Conservation (phyloP, 2,888 invertebrate species). For the Keiferia lycopersicella region DNA sequence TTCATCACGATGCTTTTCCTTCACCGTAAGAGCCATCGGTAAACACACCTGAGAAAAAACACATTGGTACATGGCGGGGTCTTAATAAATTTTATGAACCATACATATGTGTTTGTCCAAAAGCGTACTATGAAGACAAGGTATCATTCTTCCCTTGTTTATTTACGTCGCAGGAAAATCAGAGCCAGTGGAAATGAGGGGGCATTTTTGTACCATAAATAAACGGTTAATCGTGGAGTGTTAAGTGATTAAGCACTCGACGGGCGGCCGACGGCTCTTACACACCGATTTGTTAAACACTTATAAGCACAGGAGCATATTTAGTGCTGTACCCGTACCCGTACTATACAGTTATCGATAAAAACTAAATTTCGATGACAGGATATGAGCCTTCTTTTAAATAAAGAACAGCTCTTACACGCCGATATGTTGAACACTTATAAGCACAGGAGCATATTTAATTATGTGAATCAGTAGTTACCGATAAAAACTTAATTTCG, state of each 20-base stretch:
- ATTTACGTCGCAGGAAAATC: slow-evolving; percentile 1
- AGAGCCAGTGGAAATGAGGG: slow-evolving; percentile 27
- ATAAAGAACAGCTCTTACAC: slow-evolving; percentile 71
- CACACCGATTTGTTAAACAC: slow-evolving; percentile 75
- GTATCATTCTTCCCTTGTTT: not conserved
- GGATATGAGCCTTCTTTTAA: too few relatives aligned
- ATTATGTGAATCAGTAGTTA: not conserved
- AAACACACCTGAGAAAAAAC: too few relatives aligned
- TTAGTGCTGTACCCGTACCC: slow-evolving; percentile 42
- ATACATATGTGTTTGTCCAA: not conserved
- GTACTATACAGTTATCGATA: slow-evolving; percentile 35
- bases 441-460: slow-evolving; percentile 44
- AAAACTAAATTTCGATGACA: not conserved
- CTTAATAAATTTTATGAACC: too few relatives aligned
- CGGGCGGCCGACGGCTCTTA: slow-evolving; percentile 71
- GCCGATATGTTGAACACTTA: slow-evolving; percentile 74
- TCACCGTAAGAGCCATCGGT: too few relatives aligned
- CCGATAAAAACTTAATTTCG: not conserved
- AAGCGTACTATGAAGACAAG: not conserved
- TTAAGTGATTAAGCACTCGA: slow-evolving; percentile 79
- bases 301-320: slow-evolving; percentile 50
- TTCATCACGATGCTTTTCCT: too few relatives aligned
- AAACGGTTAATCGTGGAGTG: slow-evolving; percentile 72
- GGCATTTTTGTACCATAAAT: slow-evolving; percentile 66
- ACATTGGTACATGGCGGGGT: too few relatives aligned